A percentile compares a stretch with the other conserved stretches of the same genome.
Evolutionary conservation across 2,888 invertebrate species (phyloP).

Genomic region (Synergus japonicus): DNA sequence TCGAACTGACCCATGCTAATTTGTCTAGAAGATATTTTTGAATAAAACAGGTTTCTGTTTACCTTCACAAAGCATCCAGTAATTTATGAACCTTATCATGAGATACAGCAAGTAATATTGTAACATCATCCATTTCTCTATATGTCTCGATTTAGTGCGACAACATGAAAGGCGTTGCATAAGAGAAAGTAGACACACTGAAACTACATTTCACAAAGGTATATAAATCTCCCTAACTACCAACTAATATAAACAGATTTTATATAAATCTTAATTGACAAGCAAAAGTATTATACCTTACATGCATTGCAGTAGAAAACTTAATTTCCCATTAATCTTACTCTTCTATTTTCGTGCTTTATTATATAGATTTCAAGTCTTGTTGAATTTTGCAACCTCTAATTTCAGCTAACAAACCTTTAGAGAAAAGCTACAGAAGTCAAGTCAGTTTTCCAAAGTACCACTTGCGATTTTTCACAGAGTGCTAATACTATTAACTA

Average conservation of each 20-base stretch:
- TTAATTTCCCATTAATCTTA: background rate
- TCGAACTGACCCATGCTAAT: background rate
- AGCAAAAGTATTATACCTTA: background rate
- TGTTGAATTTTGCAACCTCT: background rate
- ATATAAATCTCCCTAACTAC: background rate
- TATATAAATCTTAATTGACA: conserved; percentile 3
- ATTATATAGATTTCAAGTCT: background rate
- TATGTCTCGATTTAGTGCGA: background rate
- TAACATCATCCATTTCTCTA: conserved; percentile 6
- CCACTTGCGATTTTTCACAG: background rate
- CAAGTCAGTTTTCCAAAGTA: background rate
- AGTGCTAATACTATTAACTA: background rate
- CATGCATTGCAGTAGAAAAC: background rate
- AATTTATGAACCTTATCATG: background rate
- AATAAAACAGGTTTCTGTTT: background rate
- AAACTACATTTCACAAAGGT: background rate
- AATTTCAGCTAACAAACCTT: background rate
- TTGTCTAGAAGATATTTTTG: no score
- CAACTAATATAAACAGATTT: background rate
- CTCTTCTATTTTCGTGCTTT: background rate
- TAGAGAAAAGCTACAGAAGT: background rate
- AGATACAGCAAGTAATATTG: background rate
- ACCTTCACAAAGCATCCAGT: background rate
- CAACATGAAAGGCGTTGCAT: background rate
- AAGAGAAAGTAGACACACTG: background rate